Base-by-base conservation (phyloP, 2,888 invertebrate genomes). In the Volucella bombylans region DNA sequence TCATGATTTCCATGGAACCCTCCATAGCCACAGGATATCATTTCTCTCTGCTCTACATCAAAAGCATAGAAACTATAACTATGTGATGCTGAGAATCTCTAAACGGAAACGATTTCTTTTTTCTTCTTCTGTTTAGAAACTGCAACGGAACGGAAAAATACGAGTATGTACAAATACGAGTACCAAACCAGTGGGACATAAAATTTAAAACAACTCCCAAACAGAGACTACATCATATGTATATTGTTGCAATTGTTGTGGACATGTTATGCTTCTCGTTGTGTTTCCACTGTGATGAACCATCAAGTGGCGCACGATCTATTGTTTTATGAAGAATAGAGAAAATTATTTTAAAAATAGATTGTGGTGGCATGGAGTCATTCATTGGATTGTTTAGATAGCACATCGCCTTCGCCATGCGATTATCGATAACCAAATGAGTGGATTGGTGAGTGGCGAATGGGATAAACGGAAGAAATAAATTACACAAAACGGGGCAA, bases 11-110 rank as follows among this genome's bases (percentile, higher is more conserved):
- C 12, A 23, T 18, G 38, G 14, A 52, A 18, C 45, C 31, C 55
- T 12, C 23, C 57, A 57, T 64, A 64, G 57, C 76, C 71, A 65
- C 76, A 71, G 81, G 81, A 81, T 59, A 65, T 71, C 38, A 31
- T 15, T n/a, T n/a, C 41, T 64, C n/a, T 43, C 14, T 54, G 31
- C 31, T 31, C 31, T 31, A 31, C 6, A 31, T 31, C 31, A 31
- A 31, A 31, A 31, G 31, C 23, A 10, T 47, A 41, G 31, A 55
- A 50, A 54, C 64, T 64, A 57, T 68, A 62, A 74, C 31, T 6
- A 31, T 31, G 31, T 6, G 31, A 69, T 69, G 68, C 57, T 74
- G 71, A 55, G 23, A 18, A 62, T 72, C 38, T 18, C 23, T 64
- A 14, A 71, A 65, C 43, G 64, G 78, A 78, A 71, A 77, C 69